Evolutionary conservation across 2,797 vertebrate genomes (phyloP).

Genomic region (Tarsius wallacei): DNA sequence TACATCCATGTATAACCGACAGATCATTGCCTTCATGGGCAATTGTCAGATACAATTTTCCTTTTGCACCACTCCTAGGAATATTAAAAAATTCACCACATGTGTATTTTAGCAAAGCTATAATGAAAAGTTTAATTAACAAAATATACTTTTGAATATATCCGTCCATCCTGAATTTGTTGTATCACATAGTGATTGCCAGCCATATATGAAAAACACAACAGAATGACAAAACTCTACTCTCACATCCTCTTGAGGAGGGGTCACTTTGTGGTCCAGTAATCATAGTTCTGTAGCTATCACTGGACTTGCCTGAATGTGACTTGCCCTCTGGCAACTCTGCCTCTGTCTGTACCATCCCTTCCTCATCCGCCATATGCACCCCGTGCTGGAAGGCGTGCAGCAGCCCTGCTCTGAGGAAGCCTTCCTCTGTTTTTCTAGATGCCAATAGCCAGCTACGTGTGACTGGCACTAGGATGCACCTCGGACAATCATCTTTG

Average conservation of each 20-base stretch:
- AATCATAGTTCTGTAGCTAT: not conserved
- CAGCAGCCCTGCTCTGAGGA: not conserved
- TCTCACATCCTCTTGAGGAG: not conserved
- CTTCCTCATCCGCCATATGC: not conserved
- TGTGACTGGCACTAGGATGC: not conserved
- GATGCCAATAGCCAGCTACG: not conserved
- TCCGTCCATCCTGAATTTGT: not conserved
- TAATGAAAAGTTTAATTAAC: constrained; percentile 1
- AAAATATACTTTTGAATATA: not conserved
- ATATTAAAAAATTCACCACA: not conserved
- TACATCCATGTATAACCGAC: not conserved
- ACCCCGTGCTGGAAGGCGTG: not conserved
- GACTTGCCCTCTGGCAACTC: not conserved
- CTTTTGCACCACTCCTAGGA: not conserved
- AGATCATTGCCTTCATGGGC: not conserved
- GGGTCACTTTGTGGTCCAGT: not conserved
- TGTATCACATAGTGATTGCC: not conserved
- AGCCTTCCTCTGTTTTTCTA: not conserved
- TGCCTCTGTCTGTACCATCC: not conserved
- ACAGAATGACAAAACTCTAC: not conserved
- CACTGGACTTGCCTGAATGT: not conserved
- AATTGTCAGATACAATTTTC: constrained; percentile 9
- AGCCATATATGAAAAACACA: not conserved
- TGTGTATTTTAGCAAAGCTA: not conserved
- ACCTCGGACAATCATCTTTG: not conserved